A percentile compares a stretch with the other conserved stretches of the same genome.
phyloP scores from a whole-genome alignment of 2,888 invertebrate species.

The Zaprionus obscuricornis region DNA sequence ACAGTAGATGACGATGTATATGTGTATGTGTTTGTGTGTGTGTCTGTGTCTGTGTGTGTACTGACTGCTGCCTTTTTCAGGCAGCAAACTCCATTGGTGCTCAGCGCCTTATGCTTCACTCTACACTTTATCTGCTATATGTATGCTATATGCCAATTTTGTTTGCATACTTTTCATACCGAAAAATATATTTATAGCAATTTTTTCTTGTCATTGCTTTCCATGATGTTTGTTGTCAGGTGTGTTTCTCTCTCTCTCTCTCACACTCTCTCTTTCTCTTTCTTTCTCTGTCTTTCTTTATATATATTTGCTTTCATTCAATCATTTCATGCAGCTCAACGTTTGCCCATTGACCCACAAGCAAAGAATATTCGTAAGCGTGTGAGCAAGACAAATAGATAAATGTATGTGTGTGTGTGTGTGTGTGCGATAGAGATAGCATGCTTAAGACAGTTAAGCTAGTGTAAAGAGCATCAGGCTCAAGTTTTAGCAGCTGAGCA shows the following conservation, averaged over 20 bases:
- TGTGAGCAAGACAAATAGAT: too few species aligned
- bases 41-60: slow-evolving; percentile 1
- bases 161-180: slow-evolving; percentile 62
- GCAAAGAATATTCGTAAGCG: too few species aligned
- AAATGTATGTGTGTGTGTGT: too few species aligned
- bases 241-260: background rate
- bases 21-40: background rate
- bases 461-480: too few species aligned
- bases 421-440: too few species aligned
- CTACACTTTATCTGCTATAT: background rate
- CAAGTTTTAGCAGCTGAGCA: slow-evolving; percentile 32
- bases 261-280: background rate
- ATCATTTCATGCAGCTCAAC: slow-evolving; percentile 51
- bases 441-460: too few species aligned
- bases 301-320: slow-evolving; percentile 42
- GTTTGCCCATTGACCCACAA: slow-evolving; percentile 37
- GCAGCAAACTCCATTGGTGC: background rate
- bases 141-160: slow-evolving; percentile 32
- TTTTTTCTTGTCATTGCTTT: slow-evolving; percentile 67
- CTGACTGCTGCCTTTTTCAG: background rate
- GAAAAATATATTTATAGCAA: slow-evolving; percentile 65
- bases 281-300: background rate
- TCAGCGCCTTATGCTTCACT: background rate
- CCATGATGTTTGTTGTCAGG: slow-evolving; percentile 34
- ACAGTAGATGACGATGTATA: slow-evolving; percentile 34